Base-by-base conservation (phyloP, 2,888 invertebrate genomes). In the Ptilodon capucinus region DNA sequence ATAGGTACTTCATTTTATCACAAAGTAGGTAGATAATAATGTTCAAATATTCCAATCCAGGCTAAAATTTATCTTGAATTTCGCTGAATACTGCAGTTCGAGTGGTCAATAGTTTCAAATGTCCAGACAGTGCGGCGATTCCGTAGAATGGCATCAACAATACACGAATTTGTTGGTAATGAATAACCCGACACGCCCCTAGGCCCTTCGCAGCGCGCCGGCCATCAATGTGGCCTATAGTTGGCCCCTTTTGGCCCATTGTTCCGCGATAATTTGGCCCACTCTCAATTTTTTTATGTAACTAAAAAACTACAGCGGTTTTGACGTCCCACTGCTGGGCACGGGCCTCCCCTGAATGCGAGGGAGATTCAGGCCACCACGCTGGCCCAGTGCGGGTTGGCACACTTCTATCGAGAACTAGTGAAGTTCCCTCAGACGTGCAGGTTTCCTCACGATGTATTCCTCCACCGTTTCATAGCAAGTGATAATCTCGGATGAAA, bases 91-190 rank as follows among this genome's bases (percentile, higher is more conserved):
- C 66, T 66, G 51, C 19, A 36, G 49, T 30, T 48, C 48, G 50
- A 60, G 49, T 48, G 45, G 44, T 42, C 40, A 40, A 40, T 67
- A 46, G 44, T 38, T 49, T 53, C 51, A 49, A 60, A 56, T 58
- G 43, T 46, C 56, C 46, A 51, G 18, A 68, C 68, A 48, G 41
- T 53, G 61, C 65, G 76, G 64, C 74, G 64, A 56, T 63, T 40
- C 34, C 18, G 30, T 23, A 34, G 30, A 51, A 55, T 54, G 49
- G 25, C 8, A 6, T 14, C 16, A 40, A 83, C 77, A 82, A 82
- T 74, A 60, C 60, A 68, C 55, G 71, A 81, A 83, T 83, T 82
- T 69, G 81, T 78, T 82, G 74, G 69, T 82, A 82, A 84, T 82
- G 78, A 77, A 76, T 68, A 57, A 60, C 51, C 59, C 28, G 58